Percentiles rank a stretch among this genome's conserved stretches.
phyloP scores from a whole-genome alignment of 2,888 invertebrate genomes.

The Hyppa rectilinea region DNA sequence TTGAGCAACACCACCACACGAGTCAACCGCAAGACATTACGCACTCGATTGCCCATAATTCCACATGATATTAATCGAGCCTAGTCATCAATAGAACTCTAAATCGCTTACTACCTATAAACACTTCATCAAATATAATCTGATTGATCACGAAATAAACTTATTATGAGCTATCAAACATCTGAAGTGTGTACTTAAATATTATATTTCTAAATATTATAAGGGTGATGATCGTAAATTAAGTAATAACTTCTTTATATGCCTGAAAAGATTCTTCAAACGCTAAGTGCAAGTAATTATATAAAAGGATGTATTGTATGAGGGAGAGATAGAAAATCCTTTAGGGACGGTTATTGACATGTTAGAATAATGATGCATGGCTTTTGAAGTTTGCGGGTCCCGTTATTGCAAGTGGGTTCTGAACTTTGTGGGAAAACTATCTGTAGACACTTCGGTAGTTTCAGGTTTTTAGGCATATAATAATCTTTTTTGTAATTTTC shows the following conservation, averaged over 20 bases:
- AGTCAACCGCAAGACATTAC: constrained; percentile 6
- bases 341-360: constrained; percentile 16
- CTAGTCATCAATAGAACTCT: constrained; percentile 66
- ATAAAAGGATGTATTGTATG: constrained; percentile 39
- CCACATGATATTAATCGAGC: constrained; percentile 25
- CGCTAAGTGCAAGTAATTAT: constrained; percentile 47
- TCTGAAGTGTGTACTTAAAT: constrained; percentile 56
- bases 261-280: constrained; percentile 30
- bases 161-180: constrained; percentile 69
- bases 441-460: constrained; percentile 8
- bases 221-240: constrained; percentile 64
- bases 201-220: constrained; percentile 58
- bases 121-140: constrained; percentile 70
- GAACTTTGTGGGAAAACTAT: constrained; percentile 75
- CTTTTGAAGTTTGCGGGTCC: not conserved
- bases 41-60: constrained; percentile 13
- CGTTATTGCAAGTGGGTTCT: constrained; percentile 31
- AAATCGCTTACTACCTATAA: constrained; percentile 68
- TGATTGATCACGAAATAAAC: constrained; percentile 73
- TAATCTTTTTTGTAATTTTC: not conserved
- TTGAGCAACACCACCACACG: not conserved
- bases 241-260: constrained; percentile 61
- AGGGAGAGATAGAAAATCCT: constrained; percentile 11
- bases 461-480: not conserved
- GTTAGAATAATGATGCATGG: constrained; percentile 2